Base-by-base conservation (phyloP, 2,797 vertebrate genomes). In the Microtus californicus region DNA sequence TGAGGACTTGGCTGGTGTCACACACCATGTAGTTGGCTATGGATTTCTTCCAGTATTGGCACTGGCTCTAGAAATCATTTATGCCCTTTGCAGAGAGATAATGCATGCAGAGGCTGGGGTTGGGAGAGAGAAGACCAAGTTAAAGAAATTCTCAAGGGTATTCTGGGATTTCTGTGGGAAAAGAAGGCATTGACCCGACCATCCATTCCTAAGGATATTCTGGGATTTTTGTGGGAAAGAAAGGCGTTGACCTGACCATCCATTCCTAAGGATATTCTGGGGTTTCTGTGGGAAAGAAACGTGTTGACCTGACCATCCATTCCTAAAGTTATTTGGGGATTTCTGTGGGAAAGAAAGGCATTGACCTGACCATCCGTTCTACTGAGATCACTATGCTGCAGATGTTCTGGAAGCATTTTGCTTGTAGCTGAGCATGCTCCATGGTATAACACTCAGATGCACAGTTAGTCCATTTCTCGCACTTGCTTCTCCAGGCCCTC, bases 391-490 rank as follows among this genome's bases (percentile, higher is more conserved):
- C 5, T 9, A 3, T 8, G 31, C 78, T 43, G 2, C 21, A 2
- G 40, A 3, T 5, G 37, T 37, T 31, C 31, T 17, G 12, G n/a
- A 29, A 40, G 15, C 29, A 29, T 29, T 25, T 23, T 17, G 45
- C 29, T 15, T 67, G 7, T 5, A 63, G 8, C 3, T 9, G 45
- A 59, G 45, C 43, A 6, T 17, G 10, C 23, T 43, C 13, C 13
- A 1, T 6, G 3, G 14, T 25, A 29, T 13, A 79, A 13, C 15
- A 12, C 14, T 6, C 4, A 14, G 54, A 11, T 1, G 0, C 15
- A 17, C 45, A 40, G 67, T 13, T 21, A 6, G 6, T 34, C 23
- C 8, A 27, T 6, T 6, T 23, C 17, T n/a, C 27, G 3, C 4
- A 45, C 19, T 79, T n/a, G 6, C 1, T 45, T 31, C 48, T 27